Evolutionary conservation across 2,888 invertebrate genomes (phyloP).

Genomic region (Abrostola tripartita): DNA sequence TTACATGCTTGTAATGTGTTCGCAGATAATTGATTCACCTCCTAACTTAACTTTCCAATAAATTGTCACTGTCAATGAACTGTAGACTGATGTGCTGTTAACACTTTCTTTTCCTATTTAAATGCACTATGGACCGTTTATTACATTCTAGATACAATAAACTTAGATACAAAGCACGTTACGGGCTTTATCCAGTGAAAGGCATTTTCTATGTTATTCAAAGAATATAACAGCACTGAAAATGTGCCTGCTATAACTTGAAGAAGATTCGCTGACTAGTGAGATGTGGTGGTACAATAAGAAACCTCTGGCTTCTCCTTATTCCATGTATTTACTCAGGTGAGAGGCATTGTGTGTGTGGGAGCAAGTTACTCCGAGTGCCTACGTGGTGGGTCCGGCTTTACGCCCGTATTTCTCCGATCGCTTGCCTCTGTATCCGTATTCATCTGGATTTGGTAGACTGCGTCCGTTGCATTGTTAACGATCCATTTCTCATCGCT

Average conservation of each 20-base stretch:
- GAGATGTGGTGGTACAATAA: no score
- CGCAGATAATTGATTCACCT: conserved; percentile 21
- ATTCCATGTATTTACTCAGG: no score
- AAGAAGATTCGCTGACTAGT: no score
- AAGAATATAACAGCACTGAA: no score
- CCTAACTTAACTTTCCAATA: neutral
- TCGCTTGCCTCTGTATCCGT: conserved; percentile 6
- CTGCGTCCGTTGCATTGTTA: conserved; percentile 38
- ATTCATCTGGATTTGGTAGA: conserved; percentile 5
- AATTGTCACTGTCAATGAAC: neutral
- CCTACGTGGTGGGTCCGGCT: no score
- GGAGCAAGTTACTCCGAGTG: no score
- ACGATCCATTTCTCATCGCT: conserved; percentile 19
- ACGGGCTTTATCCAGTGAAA: no score
- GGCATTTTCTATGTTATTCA: no score
- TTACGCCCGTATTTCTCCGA: neutral
- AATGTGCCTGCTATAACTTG: no score
- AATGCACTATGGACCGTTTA: neutral
- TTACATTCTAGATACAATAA: neutral
- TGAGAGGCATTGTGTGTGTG: no score
- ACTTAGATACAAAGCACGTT: neutral
- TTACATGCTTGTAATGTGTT: conserved; percentile 10
- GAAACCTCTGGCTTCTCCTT: no score
- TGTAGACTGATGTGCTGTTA: neutral
- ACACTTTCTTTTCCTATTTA: neutral